These are phyloP conservation scores for Melanotaenia parkinsoni DNA, from an alignment of 2,797 vertebrate genomes.

Conservation along the genomic window DNA sequence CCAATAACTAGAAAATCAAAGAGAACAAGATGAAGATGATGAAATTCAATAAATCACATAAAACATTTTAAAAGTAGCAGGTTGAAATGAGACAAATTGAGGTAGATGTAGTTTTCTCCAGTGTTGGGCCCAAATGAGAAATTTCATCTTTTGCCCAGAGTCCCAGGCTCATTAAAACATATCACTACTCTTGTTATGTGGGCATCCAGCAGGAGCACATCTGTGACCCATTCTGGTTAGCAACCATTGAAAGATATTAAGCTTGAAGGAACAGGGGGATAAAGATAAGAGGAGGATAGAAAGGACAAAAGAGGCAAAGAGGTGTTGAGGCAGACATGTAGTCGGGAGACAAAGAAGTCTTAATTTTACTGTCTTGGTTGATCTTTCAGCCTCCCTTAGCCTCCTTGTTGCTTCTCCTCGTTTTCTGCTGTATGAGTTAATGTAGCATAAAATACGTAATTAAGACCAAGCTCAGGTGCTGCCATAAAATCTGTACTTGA, in stretches of 20 bases:
- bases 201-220: constrained; percentile 64
- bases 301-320: constrained; percentile 40
- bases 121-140: constrained; percentile 63
- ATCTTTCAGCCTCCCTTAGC: constrained; percentile 32
- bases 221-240: constrained; percentile 69
- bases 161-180: constrained; percentile 78
- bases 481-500: constrained; percentile 55
- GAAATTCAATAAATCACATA: constrained; percentile 46
- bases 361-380: constrained; percentile 50
- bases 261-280: constrained; percentile 60
- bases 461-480: constrained; percentile 69
- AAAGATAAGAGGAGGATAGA: constrained; percentile 58
- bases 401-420: constrained; percentile 40
- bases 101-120: constrained; percentile 48
- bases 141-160: constrained; percentile 61
- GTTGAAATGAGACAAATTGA: constrained; percentile 27
- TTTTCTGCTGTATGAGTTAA: constrained; percentile 67
- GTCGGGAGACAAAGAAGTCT: constrained; percentile 34
- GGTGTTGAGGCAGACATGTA: constrained; percentile 43
- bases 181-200: constrained; percentile 74
- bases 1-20: constrained; percentile 5
- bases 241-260: constrained; percentile 74
- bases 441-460: constrained; percentile 80
- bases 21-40: constrained; percentile 12
- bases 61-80: constrained; percentile 48